These are phyloP conservation scores for Octopus bimaculoides DNA, from an alignment of 1,140 invertebrate species.

Conservation along the genomic window DNA sequence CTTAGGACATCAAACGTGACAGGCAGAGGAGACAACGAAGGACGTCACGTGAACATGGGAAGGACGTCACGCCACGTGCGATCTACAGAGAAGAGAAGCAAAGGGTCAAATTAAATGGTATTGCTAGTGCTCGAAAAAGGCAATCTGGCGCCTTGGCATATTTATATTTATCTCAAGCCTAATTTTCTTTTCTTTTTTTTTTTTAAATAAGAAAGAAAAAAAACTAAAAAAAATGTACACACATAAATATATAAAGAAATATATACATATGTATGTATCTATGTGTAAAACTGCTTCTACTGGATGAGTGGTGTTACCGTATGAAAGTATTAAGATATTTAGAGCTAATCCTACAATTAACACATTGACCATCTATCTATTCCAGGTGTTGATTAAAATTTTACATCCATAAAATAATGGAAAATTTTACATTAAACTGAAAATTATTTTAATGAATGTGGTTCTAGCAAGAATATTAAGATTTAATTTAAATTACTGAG, in stretches of 20 bases:
- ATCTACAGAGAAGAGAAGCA: conserved; percentile 16
- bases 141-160: conserved; percentile 2
- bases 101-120: conserved; percentile 12
- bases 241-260: neutral
- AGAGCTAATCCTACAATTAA: too few species aligned
- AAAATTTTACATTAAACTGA: too few species aligned
- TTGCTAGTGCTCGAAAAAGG: conserved; percentile 3
- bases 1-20: conserved; percentile 16
- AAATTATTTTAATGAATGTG: too few species aligned
- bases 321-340: too few species aligned
- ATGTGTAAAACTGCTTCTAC: too few species aligned
- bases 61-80: conserved; percentile 15
- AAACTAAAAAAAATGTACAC: neutral
- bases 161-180: neutral
- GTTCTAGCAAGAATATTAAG: too few species aligned
- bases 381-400: too few species aligned
- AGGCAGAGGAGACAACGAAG: conserved; percentile 16
- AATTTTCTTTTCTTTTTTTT: neutral
- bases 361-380: too few species aligned
- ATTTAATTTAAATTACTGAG: too few species aligned
- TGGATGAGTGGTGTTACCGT: too few species aligned
- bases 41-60: conserved; percentile 15
- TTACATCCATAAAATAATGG: too few species aligned
- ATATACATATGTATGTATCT: too few species aligned
- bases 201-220: neutral